Evolutionary conservation across 2,888 invertebrate genomes (phyloP), one percentile per base, ranked within the genome.

Genomic region (Polymixis flavicincta): DNA sequence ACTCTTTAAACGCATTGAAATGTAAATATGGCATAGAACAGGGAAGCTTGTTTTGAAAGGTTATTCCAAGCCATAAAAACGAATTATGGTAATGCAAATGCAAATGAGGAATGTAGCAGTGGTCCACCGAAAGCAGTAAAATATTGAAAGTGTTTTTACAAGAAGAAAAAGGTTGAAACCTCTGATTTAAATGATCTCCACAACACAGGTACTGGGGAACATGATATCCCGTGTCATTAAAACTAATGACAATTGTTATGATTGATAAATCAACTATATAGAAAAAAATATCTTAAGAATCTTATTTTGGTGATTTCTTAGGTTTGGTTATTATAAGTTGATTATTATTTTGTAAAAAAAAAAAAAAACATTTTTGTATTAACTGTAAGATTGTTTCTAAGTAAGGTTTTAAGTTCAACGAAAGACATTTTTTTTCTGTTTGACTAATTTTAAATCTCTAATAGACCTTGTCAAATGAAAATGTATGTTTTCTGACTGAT

Each of bases 381-480:
- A 9, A 4, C 1, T 68, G 9, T 70, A 69, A 37, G 37, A 19
- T 69, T 70, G 19, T 25, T 42, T 28, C n/a, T 75, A 66, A 52
- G 66, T 76, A 60, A 25, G 14, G 45, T 54, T 54, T 65, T 68
- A 76, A 60, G 60, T 60, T 45, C 5, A 4, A 11, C 25, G 0
- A 19, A 48, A 48, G 22, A 52, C 22, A 22, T 54, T 65, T 60
- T 48, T 42, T 42, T 32, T n/a, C 25, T n/a, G 14, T 57, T 63
- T 25, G n/a, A 50, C 32, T 74, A 52, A 48, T 14, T 55, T 9
- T 54, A 50, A 73, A 9, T 57, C 0, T 28, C 19, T 19, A 19
- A 28, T 19, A 28, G 57, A 28, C 9, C 3, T 57, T 57, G 28
- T 57, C 17, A 17, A 19, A 57, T 28, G 57, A 17, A 25, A 55